Base-by-base conservation (phyloP, 2,888 invertebrate species). In the Microchrysa polita region DNA sequence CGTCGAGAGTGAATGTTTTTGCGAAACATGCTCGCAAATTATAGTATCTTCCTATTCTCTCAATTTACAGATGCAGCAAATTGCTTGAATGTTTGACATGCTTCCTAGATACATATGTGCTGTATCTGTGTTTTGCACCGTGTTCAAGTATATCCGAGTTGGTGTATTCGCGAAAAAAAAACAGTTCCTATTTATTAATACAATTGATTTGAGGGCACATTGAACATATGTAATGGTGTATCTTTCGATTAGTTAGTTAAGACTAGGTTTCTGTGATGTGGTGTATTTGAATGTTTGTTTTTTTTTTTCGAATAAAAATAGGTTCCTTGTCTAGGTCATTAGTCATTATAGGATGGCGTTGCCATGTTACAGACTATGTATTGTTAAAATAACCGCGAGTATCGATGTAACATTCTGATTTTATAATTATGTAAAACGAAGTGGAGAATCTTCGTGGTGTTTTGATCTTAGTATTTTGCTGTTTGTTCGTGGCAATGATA, bases 121-220 rank as follows among this genome's bases (percentile, higher is more conserved):
- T 34, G 7, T 34, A 34, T 34, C 27, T 34, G 7, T 34, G 27
- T n/a, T n/a, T n/a, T n/a, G n/a, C n/a, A n/a, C n/a, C n/a, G n/a
- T n/a, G n/a, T n/a, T n/a, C n/a, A n/a, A n/a, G n/a, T n/a, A n/a
- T 34, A 34, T 34, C 27, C 27, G 27, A 34, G 2, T 7, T 7
- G 27, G 7, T 34, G 27, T 34, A 34, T 34, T 34, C 7, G 27
- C 27, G 7, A 34, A 42, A 65, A 34, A 42, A 65, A 65, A 48
- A 14, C 20, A 65, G 65, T 65, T 65, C 65, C 65, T 48, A 44
- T 65, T 34, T 65, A 65, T 65, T 65, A 65, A 34, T 48, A 20
- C 52, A 20, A 65, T 44, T 52, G 65, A 65, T 65, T n/a, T 52
- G 61, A 65, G 44, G 52, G 65, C 65, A 23, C 65, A 65, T 65